Base-by-base conservation (phyloP, 1,140 invertebrate species). In the Drosophila nannoptera region DNA sequence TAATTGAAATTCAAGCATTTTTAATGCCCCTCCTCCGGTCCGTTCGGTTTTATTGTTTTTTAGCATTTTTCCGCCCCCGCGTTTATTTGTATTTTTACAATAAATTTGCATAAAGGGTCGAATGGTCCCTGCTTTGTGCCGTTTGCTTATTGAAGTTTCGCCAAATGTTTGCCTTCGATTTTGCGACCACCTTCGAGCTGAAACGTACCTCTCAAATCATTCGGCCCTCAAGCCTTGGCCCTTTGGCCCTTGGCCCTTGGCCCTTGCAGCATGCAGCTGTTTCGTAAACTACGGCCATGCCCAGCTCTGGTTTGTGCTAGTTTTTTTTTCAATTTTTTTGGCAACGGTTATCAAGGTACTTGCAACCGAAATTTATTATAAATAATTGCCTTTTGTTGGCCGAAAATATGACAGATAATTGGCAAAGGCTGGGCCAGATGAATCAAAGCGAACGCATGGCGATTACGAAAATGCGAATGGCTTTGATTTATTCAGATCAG, bases 1-100 rank as follows among this genome's bases (percentile, higher is more conserved):
- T 75, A 75, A 75, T 75, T 75, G 73, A 75, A 75, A 75, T 73
- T 75, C 73, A 75, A 69, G 69, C 64, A 69, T 63, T 75, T 68
- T 45, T 38, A 66, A 65, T 65, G 53, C 32, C 52, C 6, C 54
- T 45, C 35, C n/a, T 55, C 50, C 55, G 14, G 48, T 54, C 38
- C 53, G 43, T 48, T 48, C 52, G 32, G 9, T 56, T 38, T 65
- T 59, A 42, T 66, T 66, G 52, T 35, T 52, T 59, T 58, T n/a
- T 58, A 35, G 38, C 31, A 22, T n/a, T 11, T 33, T 29, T 32
- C 7, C 14, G 48, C 29, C 35, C 14, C 46, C 29, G 6, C 11
- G 4, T 33, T 50, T 35, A 14, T 33, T 49, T 32, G n/a, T 59
- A 42, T 67, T 61, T 29, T 61, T 55, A 42, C 54, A 14, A 40